phyloP scores from a whole-genome alignment of 37 sponge, comb jelly and placozoan genomes.

The Geodia barretti region DNA sequence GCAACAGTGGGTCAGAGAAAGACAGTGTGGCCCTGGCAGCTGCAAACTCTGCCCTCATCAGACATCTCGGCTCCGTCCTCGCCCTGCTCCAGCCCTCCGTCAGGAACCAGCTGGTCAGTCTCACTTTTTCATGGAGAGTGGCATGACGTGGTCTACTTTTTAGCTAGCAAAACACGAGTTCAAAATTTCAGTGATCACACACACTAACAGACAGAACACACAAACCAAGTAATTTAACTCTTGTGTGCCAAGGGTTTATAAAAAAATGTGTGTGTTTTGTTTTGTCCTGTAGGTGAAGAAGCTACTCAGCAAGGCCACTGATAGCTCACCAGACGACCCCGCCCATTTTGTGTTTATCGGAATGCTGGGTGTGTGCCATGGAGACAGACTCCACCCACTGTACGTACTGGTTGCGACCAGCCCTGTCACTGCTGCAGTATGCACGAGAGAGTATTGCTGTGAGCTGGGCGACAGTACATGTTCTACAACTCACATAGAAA shows the following conservation, averaged over 20 bases:
- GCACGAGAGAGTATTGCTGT: too few species aligned
- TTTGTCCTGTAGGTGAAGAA: constrained; percentile 14
- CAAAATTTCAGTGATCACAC: background rate
- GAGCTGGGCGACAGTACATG: too few species aligned
- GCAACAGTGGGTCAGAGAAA: background rate
- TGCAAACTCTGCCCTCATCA: constrained; percentile 11
- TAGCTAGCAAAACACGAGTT: too few species aligned
- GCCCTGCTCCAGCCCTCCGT: background rate
- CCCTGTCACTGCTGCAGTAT: background rate
- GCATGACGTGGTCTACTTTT: too few species aligned
- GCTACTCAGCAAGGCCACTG: background rate
- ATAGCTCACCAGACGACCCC: constrained; percentile 1
- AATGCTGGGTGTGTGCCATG: constrained; percentile 4
- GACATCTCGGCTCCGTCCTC: constrained; percentile 4
- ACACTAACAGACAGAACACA: constrained; percentile 3
- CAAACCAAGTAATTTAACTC: background rate
- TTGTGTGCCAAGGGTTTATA: too few species aligned
- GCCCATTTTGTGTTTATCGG: constrained; percentile 13
- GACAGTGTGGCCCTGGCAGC: constrained; percentile 3
- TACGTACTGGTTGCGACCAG: background rate
- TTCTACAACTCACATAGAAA: too few species aligned
- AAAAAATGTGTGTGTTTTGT: background rate
- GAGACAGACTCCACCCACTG: background rate
- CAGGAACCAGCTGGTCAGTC: constrained; percentile 8
- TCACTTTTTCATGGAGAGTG: background rate